Evolutionary conservation across 1,140 invertebrate genomes (phyloP), one percentile per base, ranked within the genome.

Genomic region (Hermetia illucens): DNA sequence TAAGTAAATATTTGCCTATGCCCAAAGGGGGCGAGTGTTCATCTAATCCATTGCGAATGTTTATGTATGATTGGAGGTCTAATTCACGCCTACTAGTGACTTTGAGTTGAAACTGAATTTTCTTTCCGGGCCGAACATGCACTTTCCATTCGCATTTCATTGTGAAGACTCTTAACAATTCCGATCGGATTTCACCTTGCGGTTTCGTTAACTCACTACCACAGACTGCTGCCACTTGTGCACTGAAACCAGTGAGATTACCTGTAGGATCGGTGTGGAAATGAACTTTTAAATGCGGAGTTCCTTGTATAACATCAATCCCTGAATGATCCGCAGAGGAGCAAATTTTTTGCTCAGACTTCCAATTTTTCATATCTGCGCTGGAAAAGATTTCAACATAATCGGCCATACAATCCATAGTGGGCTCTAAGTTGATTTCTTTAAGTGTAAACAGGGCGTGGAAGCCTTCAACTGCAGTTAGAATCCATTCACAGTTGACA

Each of bases 401-500:
- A 54, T 84, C 80, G 1, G 63, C 51, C 4, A 47, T 25, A 45
- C 79, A 82, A 1, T 46, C 13, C 4, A 18, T 2, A 2, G 52
- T 53, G 40, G 65, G 55, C 61, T 82, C 77, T 2, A 85, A 39
- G 29, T 69, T 49, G 13, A 78, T 58, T 0, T 58, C 45, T 3
- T 50, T 42, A 43, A 82, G 67, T 29, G 49, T 47, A 1, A 82
- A 38, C 21, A 40, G 46, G 9, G 80, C 48, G 51, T 82, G 79
- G 15, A 68, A 62, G 5, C 68, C 64, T 32, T 52, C 44, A 6
- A 66, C 55, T 4, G 71, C 55, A 42, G 65, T 64, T 38, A 88
- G 69, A 3, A 72, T 63, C 89, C 88, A 94, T 46, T 71, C 65
- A 52, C 89, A 93, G n/a, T 75, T 61, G 10, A 81, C 46, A 52